Percentiles rank a stretch among this genome's conserved stretches.
These are phyloP conservation scores for Takifugu rubripes DNA, from an alignment of 2,797 vertebrate genomes.

Conservation along the genomic window DNA sequence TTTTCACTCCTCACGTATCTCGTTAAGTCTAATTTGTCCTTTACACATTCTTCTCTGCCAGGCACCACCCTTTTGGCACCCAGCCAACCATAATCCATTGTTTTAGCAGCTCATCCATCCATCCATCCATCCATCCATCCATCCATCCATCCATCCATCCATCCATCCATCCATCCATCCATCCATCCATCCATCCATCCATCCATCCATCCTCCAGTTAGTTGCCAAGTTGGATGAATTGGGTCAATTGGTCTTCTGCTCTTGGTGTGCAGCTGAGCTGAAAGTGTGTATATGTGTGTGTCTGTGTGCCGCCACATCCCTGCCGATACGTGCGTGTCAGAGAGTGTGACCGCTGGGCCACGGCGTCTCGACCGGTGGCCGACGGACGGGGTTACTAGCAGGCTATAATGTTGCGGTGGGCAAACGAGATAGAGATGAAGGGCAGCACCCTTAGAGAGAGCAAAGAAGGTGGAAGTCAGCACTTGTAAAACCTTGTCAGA, in stretches of 20 bases:
- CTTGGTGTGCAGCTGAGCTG: slow-evolving; percentile 27
- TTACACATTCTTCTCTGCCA: not conserved
- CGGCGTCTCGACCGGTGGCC: slow-evolving; percentile 28
- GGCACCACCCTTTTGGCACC: not conserved
- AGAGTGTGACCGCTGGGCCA: slow-evolving; percentile 21
- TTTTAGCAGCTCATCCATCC: not conserved
- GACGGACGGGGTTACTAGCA: slow-evolving; percentile 46
- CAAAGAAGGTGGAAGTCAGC: slow-evolving; percentile 42
- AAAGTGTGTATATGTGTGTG: slow-evolving; percentile 12
- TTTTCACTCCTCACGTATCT: not conserved
- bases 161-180: not conserved
- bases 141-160: not conserved
- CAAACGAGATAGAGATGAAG: slow-evolving; percentile 14
- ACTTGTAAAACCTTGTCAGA: slow-evolving; percentile 47
- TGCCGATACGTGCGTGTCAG: not conserved
- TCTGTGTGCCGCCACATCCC: not conserved
- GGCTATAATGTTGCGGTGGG: slow-evolving; percentile 53
- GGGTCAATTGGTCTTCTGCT: slow-evolving; percentile 56
- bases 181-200: not conserved
- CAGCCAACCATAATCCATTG: not conserved
- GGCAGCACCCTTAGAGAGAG: not conserved
- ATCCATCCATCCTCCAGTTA: not conserved
- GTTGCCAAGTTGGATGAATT: slow-evolving; percentile 46
- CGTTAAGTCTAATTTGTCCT: not conserved
- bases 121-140: not conserved